Evolutionary conservation across 2,888 invertebrate genomes (phyloP).

Genomic region (Loripinus fragilis): DNA sequence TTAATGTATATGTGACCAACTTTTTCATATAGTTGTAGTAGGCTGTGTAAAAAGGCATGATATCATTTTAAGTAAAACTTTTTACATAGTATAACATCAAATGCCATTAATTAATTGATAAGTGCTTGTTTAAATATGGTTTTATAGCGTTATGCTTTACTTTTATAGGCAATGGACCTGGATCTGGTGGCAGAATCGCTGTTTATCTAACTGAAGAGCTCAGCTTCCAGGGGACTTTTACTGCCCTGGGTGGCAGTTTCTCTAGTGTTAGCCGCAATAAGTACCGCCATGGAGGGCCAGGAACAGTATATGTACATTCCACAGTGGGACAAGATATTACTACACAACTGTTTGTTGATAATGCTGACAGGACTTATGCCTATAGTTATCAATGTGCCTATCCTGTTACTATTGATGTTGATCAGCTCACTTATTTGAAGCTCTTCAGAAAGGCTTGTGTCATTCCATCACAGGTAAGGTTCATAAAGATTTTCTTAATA

Average conservation of each 20-base stretch:
- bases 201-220: conserved; percentile 59
- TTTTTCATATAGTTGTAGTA: no score
- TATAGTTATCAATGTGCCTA: conserved; percentile 46
- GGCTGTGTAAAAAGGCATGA: no score
- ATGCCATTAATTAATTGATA: no score
- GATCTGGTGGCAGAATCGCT: conserved; percentile 70
- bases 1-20: no score
- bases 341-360: conserved; percentile 62
- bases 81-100: no score
- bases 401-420: conserved; percentile 56
- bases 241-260: conserved; percentile 63
- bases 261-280: not conserved
- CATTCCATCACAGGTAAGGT: conserved; percentile 45
- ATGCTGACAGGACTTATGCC: conserved; percentile 46
- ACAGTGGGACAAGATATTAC: conserved; percentile 50
- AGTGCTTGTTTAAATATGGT: no score
- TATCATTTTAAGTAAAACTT: no score
- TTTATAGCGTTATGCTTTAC: no score
- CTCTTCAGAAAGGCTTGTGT: conserved; percentile 66
- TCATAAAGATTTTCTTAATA: no score
- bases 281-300: conserved; percentile 62
- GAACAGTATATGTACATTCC: conserved; percentile 64
- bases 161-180: conserved; percentile 68
- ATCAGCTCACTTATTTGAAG: conserved; percentile 49
- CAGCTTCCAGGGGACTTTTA: conserved; percentile 63